These are phyloP conservation scores for Schizopygopsis pylzovi DNA, from an alignment of 2,797 vertebrate genomes.

Conservation along the genomic window DNA sequence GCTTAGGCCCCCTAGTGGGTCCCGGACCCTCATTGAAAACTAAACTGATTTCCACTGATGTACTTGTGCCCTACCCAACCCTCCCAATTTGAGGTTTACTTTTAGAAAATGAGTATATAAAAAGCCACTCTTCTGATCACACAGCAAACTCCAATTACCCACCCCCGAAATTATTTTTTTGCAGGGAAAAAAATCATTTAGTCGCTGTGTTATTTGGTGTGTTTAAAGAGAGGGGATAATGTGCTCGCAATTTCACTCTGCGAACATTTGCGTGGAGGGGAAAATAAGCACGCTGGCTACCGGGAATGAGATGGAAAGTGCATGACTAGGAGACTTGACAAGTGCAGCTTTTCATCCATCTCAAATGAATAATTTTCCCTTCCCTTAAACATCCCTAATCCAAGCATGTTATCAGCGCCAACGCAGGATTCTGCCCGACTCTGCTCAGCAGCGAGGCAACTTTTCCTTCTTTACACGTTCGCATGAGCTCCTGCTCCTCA, in stretches of 20 bases:
- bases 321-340: slow-evolving; percentile 85
- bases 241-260: slow-evolving; percentile 75
- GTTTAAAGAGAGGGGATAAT: slow-evolving; percentile 74
- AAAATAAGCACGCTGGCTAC: slow-evolving; percentile 81
- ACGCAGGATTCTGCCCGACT: slow-evolving; percentile 81
- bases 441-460: slow-evolving; percentile 76
- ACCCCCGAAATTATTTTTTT: slow-evolving; percentile 49
- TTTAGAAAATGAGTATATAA: slow-evolving; percentile 50
- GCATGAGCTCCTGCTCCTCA: slow-evolving; percentile 75
- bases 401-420: slow-evolving; percentile 83
- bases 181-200: slow-evolving; percentile 75
- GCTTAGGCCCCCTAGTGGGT: not conserved
- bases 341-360: slow-evolving; percentile 85
- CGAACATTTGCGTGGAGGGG: slow-evolving; percentile 81
- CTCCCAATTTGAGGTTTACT: not conserved
- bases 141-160: slow-evolving; percentile 57
- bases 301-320: slow-evolving; percentile 84
- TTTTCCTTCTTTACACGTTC: slow-evolving; percentile 73
- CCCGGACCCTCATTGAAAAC: not conserved
- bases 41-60: slow-evolving; percentile 32
- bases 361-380: slow-evolving; percentile 87
- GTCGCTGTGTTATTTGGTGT: slow-evolving; percentile 71
- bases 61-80: not conserved
- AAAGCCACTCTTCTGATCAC: slow-evolving; percentile 74
- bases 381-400: slow-evolving; percentile 86